Base-by-base conservation (phyloP, 2,113 vertebrate genomes). In the Vireo altiloquus region DNA sequence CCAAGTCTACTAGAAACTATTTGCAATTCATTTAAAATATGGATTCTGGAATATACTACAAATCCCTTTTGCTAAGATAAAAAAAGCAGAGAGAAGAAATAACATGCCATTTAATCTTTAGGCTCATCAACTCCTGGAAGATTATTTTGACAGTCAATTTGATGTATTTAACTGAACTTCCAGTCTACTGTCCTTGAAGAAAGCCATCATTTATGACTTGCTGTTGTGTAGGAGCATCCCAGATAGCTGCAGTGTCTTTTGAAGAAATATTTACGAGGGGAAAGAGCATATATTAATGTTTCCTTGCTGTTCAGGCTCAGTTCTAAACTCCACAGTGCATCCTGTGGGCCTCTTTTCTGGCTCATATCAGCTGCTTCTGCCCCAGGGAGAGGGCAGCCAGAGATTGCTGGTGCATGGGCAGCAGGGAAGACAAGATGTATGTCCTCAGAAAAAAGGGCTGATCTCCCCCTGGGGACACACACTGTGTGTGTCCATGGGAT, bases 111-210 rank as follows among this genome's bases (percentile, higher is more conserved):
- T 96, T 97, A 97, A 97, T 97, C 97, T 96, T 81, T 53, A 70
- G 89, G 82, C 92, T 96, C 92, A 96, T 97, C 95, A 91, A 47
- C 64, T 89, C 86, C 92, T 96, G 89, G 33, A 95, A 94, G 95
- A 96, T 97, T 97, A 96, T 96, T 96, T 87, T 97, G 96, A 97
- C 96, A 97, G 96, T 92, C 97, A 97, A 97, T 97, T 95, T 96
- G 90, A 96, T 95, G 83, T 87, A 95, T 97, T 96, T 97, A 96
- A 92, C 87, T 20, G 71, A 96, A 95, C 85, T 96, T 94, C 87
- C 75, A 94, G 87, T 80, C 92, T 93, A 66, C 22, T 35, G 78
- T 57, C 80, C 87, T 93, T 76, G 72, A 93, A 96, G 89, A 85
- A 94, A 96, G 59, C 52, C 91, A 89, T 97, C 91, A 76, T 90